Evolutionary conservation across 2,113 vertebrate genomes (phyloP).

Genomic region (Mastomys natalensis): DNA sequence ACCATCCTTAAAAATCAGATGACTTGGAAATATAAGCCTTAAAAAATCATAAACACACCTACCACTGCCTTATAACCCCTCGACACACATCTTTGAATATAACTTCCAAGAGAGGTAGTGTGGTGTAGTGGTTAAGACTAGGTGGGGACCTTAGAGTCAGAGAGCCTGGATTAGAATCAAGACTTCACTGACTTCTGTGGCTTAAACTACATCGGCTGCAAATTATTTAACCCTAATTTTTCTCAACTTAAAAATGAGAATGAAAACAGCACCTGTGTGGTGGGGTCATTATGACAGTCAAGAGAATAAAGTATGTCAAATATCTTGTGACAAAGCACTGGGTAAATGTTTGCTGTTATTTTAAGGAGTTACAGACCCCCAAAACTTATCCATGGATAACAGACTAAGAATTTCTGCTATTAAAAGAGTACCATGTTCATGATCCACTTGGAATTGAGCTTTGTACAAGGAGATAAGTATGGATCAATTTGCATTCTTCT

Average conservation of each 20-base stretch:
- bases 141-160: background rate
- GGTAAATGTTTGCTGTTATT: constrained; percentile 35
- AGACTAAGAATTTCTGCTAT: constrained; percentile 37
- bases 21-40: background rate
- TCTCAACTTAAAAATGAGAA: constrained; percentile 16
- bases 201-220: background rate
- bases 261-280: background rate
- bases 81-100: background rate
- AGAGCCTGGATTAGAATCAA: background rate
- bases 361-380: constrained; percentile 13
- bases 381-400: background rate
- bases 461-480: too few relatives aligned
- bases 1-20: background rate
- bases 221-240: constrained; percentile 28
- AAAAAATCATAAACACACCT: background rate
- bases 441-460: too few relatives aligned
- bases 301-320: background rate
- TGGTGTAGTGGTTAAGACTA: background rate
- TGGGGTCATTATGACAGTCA: background rate
- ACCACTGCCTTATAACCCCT: background rate
- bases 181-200: background rate
- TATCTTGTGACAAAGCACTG: background rate
- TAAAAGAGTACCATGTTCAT: too few relatives aligned
- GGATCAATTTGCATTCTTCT: too few relatives aligned
- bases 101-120: constrained; percentile 20